Evolutionary conservation across 1,140 invertebrate species (phyloP), one percentile per base, ranked within the genome.

Genomic region (Mizuhopecten yessoensis): DNA sequence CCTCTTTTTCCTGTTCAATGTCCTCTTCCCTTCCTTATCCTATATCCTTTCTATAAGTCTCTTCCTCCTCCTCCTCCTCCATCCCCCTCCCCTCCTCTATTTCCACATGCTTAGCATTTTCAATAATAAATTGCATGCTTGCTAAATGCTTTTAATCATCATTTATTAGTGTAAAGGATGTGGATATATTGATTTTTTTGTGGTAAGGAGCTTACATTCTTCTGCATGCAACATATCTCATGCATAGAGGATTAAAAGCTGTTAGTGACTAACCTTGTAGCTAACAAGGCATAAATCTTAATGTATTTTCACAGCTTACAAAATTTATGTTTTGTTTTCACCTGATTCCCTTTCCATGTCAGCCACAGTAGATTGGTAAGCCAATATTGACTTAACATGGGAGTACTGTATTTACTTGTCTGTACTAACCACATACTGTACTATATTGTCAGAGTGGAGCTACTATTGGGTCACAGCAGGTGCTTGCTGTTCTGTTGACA

Each of bases 51-150:
- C 36, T 39, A 45, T 45, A n/a, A n/a, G n/a, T n/a, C n/a, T n/a
- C 17, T 45, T 17, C 42, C 17, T 45, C 17, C 42, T 15, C 9
- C 42, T 45, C 17, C 9, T 45, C 9, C 5, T 39, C 5, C 13
- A 39, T 39, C 5, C 36, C 13, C 5, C 36, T 49, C 11, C 13
- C 2, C 45, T 49, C 20, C 20, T 20, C 45, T 49, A 49, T 49
- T 49, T 17, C 45, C 20, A n/a, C 11, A 49, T 10, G 45, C 17
- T 75, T 75, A 75, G 11, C 9, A 75, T 17, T 75, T n/a, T 29
- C 57, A 75, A 29, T 75, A 75, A 29, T n/a, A 75, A 75, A 75
- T 75, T 75, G 57, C 57, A 75, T 75, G 57, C n/a, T 75, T 75
- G 57, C 29, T 75, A n/a, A 75, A 75, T n/a, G 29, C 29, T 75